Conservation (phyloP, 1,140 invertebrate species). For the Neocloeon triangulifer region DNA sequence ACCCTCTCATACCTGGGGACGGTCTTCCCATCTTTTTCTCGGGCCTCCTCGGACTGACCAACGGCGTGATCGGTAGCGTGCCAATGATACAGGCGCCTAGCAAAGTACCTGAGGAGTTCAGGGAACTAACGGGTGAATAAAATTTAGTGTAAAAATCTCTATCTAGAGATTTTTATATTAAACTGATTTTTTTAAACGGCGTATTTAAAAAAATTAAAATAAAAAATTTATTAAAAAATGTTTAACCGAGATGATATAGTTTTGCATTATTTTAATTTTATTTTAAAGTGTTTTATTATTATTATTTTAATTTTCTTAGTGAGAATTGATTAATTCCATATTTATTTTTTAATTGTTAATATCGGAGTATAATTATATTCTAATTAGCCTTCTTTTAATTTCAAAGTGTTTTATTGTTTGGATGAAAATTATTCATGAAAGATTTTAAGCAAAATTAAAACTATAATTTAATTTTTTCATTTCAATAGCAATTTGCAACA, state of each 20-base stretch:
- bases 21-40: slow-evolving; percentile 28
- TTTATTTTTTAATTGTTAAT: too few relatives aligned
- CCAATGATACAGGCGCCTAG: slow-evolving; percentile 77
- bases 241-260: too few relatives aligned
- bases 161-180: too few relatives aligned
- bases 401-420: too few relatives aligned
- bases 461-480: too few relatives aligned
- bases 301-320: too few relatives aligned
- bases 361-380: too few relatives aligned
- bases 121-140: slow-evolving; percentile 41
- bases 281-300: too few relatives aligned
- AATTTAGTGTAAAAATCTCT: neutral
- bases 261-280: neutral
- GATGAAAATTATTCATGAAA: too few relatives aligned
- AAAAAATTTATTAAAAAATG: slow-evolving; percentile 6
- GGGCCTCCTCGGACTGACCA: slow-evolving; percentile 53
- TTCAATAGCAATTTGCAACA: too few relatives aligned
- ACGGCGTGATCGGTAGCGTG: slow-evolving; percentile 68
- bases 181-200: neutral
- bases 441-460: neutral
- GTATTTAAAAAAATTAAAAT: neutral
- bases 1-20: slow-evolving; percentile 47
- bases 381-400: too few relatives aligned
- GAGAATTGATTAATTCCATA: too few relatives aligned
- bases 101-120: slow-evolving; percentile 50